Conservation (phyloP, 2,113 vertebrate species). For the Scatophagus argus region DNA sequence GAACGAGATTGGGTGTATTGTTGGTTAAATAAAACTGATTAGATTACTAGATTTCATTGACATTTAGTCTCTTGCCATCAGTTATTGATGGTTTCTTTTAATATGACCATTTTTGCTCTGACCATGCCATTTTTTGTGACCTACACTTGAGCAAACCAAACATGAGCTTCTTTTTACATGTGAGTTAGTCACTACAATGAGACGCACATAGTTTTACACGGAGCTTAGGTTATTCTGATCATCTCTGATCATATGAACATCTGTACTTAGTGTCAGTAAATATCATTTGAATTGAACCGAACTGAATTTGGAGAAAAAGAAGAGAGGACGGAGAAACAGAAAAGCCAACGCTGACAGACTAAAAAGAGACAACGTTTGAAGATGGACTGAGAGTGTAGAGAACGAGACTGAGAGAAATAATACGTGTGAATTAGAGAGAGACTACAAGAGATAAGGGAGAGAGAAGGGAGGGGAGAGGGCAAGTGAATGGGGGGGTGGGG, state of each 20-base stretch:
- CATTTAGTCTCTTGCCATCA: neutral
- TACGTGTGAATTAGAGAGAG: slow-evolving; percentile 31
- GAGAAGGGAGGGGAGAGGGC: slow-evolving; percentile 14
- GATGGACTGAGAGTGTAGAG: neutral
- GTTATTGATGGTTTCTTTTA: neutral
- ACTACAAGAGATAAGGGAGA: neutral
- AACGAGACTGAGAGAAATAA: slow-evolving; percentile 17
- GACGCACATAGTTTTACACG: neutral
- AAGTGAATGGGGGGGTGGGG: too few relatives aligned
- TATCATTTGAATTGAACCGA: slow-evolving; percentile 31
- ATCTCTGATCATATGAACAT: neutral
- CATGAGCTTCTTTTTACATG: too few relatives aligned
- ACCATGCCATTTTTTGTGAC: neutral
- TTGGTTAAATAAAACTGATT: neutral
- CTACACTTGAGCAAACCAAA: neutral
- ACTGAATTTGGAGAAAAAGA: neutral
- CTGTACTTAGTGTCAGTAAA: slow-evolving; percentile 32
- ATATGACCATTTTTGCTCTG: neutral
- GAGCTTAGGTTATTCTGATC: neutral
- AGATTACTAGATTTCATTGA: too few relatives aligned
- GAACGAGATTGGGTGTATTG: neutral
- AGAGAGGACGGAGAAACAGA: neutral
- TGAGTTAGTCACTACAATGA: too few relatives aligned
- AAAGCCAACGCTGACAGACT: too few relatives aligned
- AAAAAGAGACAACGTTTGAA: too few relatives aligned